Conservation (phyloP, 2,888 invertebrate genomes). For the Meiosimyza decipiens region DNA sequence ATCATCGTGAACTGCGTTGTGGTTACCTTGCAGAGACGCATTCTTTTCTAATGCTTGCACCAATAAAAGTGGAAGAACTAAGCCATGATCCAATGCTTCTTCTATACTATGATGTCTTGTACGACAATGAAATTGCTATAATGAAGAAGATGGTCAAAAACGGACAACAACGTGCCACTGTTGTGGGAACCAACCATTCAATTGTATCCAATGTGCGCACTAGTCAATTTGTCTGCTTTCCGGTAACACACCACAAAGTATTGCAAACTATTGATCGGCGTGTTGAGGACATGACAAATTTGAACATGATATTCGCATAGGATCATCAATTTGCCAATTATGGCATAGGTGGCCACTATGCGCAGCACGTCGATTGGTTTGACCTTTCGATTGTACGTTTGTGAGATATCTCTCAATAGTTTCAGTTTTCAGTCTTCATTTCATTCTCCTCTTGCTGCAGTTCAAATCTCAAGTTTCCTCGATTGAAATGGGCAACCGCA, state of each 20-base stretch:
- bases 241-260: conserved; percentile 69
- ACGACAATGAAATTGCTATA: conserved; percentile 70
- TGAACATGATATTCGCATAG: conserved; percentile 71
- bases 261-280: conserved; percentile 61
- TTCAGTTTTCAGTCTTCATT: background rate
- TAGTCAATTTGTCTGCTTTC: conserved; percentile 53
- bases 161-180: conserved; percentile 66
- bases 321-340: conserved; percentile 58
- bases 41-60: conserved; percentile 66
- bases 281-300: conserved; percentile 70
- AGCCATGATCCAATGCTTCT: conserved; percentile 69
- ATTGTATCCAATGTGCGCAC: conserved; percentile 48
- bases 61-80: conserved; percentile 69
- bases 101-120: conserved; percentile 71
- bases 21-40: conserved; percentile 60
- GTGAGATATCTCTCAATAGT: background rate
- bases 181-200: conserved; percentile 84
- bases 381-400: accelerated
- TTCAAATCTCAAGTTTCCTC: background rate
- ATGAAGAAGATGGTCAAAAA: conserved; percentile 70
- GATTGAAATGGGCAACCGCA: conserved; percentile 56
- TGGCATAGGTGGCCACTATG: conserved; percentile 73
- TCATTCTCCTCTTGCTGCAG: conserved; percentile 33
- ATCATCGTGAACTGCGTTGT: conserved; percentile 53
- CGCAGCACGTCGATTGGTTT: conserved; percentile 65